Conservation (phyloP, 2,113 vertebrate genomes). For the Australoheros scitulus region DNA sequence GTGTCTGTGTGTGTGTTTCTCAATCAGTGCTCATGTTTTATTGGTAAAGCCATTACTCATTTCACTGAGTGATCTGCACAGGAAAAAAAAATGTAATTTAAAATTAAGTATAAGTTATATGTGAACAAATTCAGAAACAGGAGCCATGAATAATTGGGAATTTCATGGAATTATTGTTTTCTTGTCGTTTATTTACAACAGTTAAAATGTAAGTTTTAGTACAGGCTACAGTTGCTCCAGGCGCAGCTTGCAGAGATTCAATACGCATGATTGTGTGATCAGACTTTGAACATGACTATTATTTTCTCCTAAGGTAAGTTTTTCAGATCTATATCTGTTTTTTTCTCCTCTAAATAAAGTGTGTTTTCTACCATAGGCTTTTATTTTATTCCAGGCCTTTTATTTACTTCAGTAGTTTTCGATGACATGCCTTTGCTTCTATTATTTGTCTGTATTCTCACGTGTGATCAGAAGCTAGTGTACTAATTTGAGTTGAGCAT, state of each 20-base stretch:
- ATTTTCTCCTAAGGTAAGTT: neutral
- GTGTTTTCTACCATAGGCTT: no score
- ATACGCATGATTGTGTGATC: neutral
- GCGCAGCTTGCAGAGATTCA: neutral
- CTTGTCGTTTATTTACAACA: neutral
- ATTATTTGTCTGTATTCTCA: neutral
- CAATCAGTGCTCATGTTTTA: constrained; percentile 66
- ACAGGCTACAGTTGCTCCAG: no score
- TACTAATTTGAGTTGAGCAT: neutral
- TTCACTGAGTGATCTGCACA: constrained; percentile 46
- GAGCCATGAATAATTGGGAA: neutral
- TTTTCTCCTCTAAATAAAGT: no score
- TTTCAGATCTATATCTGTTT: no score
- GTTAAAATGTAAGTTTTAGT: no score
- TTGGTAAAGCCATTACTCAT: constrained; percentile 64
- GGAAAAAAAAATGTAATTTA: constrained; percentile 25
- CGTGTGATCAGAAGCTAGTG: neutral
- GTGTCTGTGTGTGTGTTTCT: constrained; percentile 10
- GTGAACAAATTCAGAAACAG: neutral
- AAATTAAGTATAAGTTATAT: neutral
- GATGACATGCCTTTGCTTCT: no score
- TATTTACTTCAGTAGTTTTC: no score
- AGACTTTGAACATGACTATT: neutral
- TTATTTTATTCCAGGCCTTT: no score
- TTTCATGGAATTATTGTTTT: neutral